Conservation (phyloP, 2,113 vertebrate genomes). For the Cyphomyrus discorhynchus region DNA sequence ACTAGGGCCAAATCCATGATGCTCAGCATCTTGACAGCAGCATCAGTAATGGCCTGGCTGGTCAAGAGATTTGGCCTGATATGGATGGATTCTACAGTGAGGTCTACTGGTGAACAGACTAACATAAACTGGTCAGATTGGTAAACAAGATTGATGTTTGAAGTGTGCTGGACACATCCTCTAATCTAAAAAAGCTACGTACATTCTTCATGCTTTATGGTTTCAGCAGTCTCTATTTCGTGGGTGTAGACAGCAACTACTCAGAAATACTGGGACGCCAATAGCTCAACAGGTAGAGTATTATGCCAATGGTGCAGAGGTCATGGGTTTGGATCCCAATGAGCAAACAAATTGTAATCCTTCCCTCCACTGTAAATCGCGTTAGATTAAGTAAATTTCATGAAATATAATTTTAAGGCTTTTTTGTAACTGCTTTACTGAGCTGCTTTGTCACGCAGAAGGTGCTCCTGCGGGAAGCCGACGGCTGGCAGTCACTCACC, state of each 20-base stretch:
- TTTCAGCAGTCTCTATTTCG: not conserved
- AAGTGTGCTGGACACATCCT: not conserved
- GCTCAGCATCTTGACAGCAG: not conserved
- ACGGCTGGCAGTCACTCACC: conserved; percentile 50
- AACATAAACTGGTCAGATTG: not conserved
- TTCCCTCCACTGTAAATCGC: not conserved
- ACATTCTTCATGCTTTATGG: too few species aligned
- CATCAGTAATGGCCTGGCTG: not conserved
- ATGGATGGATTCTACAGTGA: not conserved
- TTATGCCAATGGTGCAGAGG: not conserved
- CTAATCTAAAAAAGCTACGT: not conserved
- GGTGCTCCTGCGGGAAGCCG: not conserved
- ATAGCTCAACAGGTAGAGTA: not conserved
- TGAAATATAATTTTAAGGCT: not conserved
- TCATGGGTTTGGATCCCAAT: not conserved
- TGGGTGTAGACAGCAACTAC: not conserved
- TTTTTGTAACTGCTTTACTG: not conserved
- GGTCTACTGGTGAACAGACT: not conserved
- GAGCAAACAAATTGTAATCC: not conserved
- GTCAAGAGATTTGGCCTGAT: not conserved
- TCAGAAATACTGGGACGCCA: not conserved
- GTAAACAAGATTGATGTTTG: not conserved
- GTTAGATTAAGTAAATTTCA: not conserved
- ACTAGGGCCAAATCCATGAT: not conserved
- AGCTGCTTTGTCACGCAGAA: not conserved